phyloP scores from a whole-genome alignment of 2,888 invertebrate species.

The Sinentomon sp. region DNA sequence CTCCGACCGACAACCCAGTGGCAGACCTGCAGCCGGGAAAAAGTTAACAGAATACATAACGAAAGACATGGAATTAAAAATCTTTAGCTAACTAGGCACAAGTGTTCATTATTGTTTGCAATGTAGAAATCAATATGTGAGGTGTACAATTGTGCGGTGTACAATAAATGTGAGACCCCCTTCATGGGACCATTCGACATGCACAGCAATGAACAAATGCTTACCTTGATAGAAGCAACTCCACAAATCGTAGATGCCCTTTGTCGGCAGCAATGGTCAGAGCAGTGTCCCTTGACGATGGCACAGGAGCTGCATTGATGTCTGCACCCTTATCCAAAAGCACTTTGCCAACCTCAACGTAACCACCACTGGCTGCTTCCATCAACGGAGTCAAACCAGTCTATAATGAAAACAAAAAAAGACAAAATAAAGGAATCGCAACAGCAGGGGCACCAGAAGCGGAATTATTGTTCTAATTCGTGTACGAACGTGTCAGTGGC shows the following conservation, averaged over 20 bases:
- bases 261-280: conserved; percentile 99
- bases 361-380: conserved; percentile 98
- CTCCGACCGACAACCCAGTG: too few species aligned
- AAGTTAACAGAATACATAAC: too few species aligned
- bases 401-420: conserved; percentile 21
- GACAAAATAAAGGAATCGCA: background rate
- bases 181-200: too few species aligned
- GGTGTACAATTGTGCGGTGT: too few species aligned
- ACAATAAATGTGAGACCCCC: too few species aligned
- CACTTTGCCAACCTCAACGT: conserved; percentile 90
- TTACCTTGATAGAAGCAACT: conserved; percentile 39
- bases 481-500: background rate
- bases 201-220: too few species aligned
- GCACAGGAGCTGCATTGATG: conserved; percentile 94
- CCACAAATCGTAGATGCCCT: conserved; percentile 81
- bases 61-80: too few species aligned
- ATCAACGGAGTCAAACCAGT: conserved; percentile 93
- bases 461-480: background rate
- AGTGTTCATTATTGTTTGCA: too few species aligned
- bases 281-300: conserved; percentile 89
- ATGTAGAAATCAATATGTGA: too few species aligned
- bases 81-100: too few species aligned
- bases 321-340: conserved; percentile 88
- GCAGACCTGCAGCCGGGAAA: too few species aligned
- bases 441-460: background rate